Evolutionary conservation across 23 tunicate species (phyloP).

Genomic region (Ciona savignyi): DNA sequence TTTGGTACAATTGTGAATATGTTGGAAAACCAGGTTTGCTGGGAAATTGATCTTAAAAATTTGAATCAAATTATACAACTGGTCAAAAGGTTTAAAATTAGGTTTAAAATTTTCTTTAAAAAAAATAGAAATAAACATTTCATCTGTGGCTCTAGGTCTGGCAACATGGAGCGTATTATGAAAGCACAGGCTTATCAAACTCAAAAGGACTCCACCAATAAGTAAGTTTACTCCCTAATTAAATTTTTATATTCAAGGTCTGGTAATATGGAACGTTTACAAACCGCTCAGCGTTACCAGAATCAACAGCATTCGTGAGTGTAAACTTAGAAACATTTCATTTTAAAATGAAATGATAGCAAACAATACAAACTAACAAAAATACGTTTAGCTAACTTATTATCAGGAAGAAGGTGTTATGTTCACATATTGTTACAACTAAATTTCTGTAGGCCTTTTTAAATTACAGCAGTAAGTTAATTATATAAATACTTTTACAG

Average conservation of each 20-base stretch:
- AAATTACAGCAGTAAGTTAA: too few species aligned
- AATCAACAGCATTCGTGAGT: constrained; percentile 77
- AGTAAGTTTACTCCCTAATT: constrained; percentile 41
- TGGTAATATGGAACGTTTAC: constrained; percentile 81
- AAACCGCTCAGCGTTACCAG: constrained; percentile 63
- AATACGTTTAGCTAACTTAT: too few species aligned
- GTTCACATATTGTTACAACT: too few species aligned
- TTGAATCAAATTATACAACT: background rate
- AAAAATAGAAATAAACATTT: background rate
- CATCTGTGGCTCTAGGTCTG: constrained; percentile 63
- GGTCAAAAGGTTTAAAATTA: too few species aligned
- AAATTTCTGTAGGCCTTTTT: too few species aligned
- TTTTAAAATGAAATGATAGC: background rate
- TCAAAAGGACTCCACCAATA: constrained; percentile 58
- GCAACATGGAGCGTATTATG: constrained; percentile 99
- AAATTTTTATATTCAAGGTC: constrained; percentile 51
- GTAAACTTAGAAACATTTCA: background rate
- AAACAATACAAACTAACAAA: too few species aligned
- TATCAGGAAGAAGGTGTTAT: too few species aligned
- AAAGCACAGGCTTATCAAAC: constrained; percentile 98
- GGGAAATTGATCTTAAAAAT: background rate
- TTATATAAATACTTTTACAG: too few species aligned
- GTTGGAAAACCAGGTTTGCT: background rate
- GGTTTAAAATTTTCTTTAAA: too few species aligned
- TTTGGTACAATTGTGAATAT: background rate